phyloP scores from a whole-genome alignment of 2,888 invertebrate genomes.

The Chaitophorus viminalis region DNA sequence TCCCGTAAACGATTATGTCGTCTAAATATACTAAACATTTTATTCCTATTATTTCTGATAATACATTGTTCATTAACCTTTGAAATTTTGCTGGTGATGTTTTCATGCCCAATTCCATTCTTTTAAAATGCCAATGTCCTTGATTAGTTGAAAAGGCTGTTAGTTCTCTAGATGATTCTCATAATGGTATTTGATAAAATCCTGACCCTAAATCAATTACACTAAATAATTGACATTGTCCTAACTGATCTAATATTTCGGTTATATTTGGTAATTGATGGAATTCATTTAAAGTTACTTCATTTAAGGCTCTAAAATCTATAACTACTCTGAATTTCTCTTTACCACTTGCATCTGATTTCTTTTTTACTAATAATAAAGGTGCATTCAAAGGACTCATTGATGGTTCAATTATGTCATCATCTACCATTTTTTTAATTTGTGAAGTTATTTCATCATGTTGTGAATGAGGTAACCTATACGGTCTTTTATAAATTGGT shows the following conservation, averaged over 20 bases:
- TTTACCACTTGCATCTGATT: conserved; percentile 26
- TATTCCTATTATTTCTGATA: not conserved
- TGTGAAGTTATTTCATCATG: not conserved
- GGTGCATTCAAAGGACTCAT: conserved; percentile 32
- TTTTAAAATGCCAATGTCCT: not conserved
- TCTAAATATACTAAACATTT: too few species aligned
- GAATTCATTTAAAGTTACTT: conserved; percentile 23
- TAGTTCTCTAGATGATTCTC: not conserved
- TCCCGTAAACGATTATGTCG: too few species aligned
- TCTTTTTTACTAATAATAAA: conserved; percentile 54
- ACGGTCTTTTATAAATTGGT: conserved; percentile 2
- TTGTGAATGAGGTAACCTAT: not conserved
- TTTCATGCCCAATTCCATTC: not conserved
- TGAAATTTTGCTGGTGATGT: not conserved
- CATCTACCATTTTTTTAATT: not conserved
- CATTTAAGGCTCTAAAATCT: conserved; percentile 46
- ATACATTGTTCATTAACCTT: too few species aligned
- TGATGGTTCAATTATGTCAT: not conserved
- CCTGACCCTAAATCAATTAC: not conserved
- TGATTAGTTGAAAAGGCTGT: not conserved
- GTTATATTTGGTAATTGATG: conserved; percentile 33
- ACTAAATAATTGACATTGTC: not conserved
- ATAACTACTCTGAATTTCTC: conserved; percentile 26
- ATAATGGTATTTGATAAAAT: conserved; percentile 4
- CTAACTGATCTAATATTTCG: not conserved